Conservation (phyloP, 2,113 vertebrate species). For the Sceloporus tristichus region DNA sequence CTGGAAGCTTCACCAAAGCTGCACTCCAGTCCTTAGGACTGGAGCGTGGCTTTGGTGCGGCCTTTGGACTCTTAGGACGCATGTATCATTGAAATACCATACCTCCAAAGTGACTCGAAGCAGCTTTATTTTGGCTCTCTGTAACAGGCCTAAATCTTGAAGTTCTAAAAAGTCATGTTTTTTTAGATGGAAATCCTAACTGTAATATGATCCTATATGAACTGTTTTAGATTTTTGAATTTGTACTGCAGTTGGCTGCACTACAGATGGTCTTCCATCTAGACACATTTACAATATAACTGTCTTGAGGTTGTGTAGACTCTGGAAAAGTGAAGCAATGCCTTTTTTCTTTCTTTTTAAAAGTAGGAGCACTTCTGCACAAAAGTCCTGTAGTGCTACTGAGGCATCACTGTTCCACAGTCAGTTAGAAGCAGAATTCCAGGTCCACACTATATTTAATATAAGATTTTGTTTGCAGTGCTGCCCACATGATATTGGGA, state of each 20-base stretch:
- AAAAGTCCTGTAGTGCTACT: not conserved
- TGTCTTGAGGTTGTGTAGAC: not conserved
- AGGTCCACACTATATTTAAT: not conserved
- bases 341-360: not conserved
- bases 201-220: not conserved
- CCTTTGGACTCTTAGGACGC: too few species aligned
- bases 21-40: too few species aligned
- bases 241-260: too few species aligned
- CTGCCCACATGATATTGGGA: not conserved
- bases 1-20: too few species aligned
- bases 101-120: too few species aligned
- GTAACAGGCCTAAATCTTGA: fast-evolving
- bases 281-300: not conserved
- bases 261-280: not conserved
- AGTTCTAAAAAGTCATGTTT: not conserved
- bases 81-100: too few species aligned
- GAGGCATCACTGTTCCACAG: not conserved
- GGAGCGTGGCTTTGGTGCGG: too few species aligned
- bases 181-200: not conserved
- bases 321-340: not conserved
- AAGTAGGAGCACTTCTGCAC: not conserved
- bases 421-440: not conserved
- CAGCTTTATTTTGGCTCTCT: too few species aligned
- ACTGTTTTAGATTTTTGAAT: not conserved
- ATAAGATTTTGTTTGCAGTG: not conserved